phyloP scores from a whole-genome alignment of 2,113 vertebrate species.

The Gyps fulvus region DNA sequence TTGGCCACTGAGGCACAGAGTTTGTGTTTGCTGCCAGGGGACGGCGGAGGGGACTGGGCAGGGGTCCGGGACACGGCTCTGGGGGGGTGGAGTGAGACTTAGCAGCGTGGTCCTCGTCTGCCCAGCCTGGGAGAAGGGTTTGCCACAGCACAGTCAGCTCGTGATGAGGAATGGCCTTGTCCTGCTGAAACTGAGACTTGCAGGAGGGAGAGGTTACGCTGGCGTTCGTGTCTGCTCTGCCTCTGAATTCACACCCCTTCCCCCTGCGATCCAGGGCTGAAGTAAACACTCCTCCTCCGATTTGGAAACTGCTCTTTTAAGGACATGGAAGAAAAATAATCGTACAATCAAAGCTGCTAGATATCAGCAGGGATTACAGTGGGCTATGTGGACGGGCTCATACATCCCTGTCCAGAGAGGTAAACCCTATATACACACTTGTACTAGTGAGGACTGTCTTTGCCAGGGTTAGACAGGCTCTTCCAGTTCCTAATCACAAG shows the following conservation, averaged over 20 bases:
- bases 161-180: not conserved
- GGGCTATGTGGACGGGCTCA: not conserved
- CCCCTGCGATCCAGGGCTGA: not conserved
- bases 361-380: not conserved
- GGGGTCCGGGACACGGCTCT: not conserved
- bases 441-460: not conserved
- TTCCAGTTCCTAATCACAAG: not conserved
- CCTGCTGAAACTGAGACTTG: not conserved
- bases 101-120: fast-evolving
- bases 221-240: not conserved
- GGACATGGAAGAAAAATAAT: not conserved
- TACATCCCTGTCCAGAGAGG: not conserved
- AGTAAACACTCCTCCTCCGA: not conserved
- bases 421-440: not conserved
- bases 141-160: not conserved
- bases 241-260: not conserved
- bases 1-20: not conserved
- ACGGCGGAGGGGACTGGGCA: not conserved
- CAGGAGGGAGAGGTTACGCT: not conserved
- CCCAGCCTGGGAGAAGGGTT: not conserved
- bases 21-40: slow-evolving; percentile 4
- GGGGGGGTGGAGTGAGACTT: not conserved
- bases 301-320: slow-evolving; percentile 47
- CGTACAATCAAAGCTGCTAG: not conserved
- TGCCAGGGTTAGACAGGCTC: not conserved